Evolutionary conservation across 2,888 invertebrate genomes (phyloP).

Genomic region (Xanthorhoe spadicearia): DNA sequence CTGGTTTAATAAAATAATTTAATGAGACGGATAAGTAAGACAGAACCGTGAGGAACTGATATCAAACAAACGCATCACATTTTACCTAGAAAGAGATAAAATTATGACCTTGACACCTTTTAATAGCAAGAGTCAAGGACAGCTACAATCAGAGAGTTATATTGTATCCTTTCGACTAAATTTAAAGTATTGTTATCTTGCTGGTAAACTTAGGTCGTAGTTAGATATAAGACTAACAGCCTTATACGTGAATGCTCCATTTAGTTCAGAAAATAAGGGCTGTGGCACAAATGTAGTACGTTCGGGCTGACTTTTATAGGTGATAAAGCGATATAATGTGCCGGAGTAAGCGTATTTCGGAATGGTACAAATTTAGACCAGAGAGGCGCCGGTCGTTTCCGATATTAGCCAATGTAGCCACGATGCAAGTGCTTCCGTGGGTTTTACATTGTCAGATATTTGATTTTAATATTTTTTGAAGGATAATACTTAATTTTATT

Average conservation of each 20-base stretch:
- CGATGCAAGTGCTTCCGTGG: conserved; percentile 42
- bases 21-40: too few relatives aligned
- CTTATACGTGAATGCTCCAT: conserved; percentile 12
- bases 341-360: conserved; percentile 81
- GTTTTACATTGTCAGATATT: conserved; percentile 43
- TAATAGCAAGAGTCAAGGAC: neutral
- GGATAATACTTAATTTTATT: too few relatives aligned
- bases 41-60: too few relatives aligned
- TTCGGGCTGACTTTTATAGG: conserved; percentile 82
- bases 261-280: conserved; percentile 81
- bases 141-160: neutral
- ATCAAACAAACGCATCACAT: too few relatives aligned
- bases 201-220: neutral
- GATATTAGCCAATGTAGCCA: conserved; percentile 70
- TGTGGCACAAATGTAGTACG: conserved; percentile 79
- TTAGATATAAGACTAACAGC: neutral
- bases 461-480: too few relatives aligned
- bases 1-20: too few relatives aligned
- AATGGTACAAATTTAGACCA: conserved; percentile 82
- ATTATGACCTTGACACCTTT: neutral
- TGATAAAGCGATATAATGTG: conserved; percentile 83
- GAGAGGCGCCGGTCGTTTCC: conserved; percentile 68
- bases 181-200: neutral
- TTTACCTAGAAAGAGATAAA: neutral
- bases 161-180: neutral